Evolutionary conservation across 2,797 vertebrate species (phyloP), one percentile per base, ranked within the genome.

Genomic region (Hoplostethus mediterraneus): DNA sequence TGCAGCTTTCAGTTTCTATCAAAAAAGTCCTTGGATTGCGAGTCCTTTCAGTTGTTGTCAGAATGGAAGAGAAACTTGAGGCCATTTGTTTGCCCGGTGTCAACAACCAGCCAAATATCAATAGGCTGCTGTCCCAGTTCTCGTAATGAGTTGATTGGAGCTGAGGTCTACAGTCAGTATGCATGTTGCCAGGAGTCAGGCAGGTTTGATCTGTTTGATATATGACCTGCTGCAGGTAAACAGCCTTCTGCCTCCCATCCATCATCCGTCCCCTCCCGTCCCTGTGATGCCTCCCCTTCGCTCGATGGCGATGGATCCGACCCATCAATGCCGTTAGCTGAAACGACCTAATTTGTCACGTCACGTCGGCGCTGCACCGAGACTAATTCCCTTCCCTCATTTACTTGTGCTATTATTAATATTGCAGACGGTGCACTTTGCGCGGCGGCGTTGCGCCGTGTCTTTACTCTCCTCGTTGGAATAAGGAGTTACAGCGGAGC

Each of bases 341-440:
- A 88, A 80, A 87, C 84, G 87, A 89, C 88, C 90, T 89, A 76
- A 90, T 91, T 93, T 87, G 85, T 91, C 85, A 87, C 80, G 77
- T 87, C 75, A 53, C 83, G 71, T 83, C 58, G 84, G 72, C 71
- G 25, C 81, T 51, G 86, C 64, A 13, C 87, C 63, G 82, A 87
- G 73, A 86, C 87, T 80, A 91, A 92, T 89, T 93, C 90, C 90
- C 92, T 84, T 75, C 80, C 76, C 87, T 93, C 86, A 92, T 92
- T 92, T 89, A 92, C 85, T 87, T 77, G 77, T 54, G 80, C 90
- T 92, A 92, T 93, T 89, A 90, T 92, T 93, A 91, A 91, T 90
- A 82, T 86, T 89, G 84, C 84, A 90, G 80, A 89, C 73, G 14
- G 53, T 74, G 87, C 87, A 87, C 78, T 83, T 83, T 83, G 82